Evolutionary conservation across 2,797 vertebrate genomes (phyloP).

Genomic region (Coregonus ussuriensis): DNA sequence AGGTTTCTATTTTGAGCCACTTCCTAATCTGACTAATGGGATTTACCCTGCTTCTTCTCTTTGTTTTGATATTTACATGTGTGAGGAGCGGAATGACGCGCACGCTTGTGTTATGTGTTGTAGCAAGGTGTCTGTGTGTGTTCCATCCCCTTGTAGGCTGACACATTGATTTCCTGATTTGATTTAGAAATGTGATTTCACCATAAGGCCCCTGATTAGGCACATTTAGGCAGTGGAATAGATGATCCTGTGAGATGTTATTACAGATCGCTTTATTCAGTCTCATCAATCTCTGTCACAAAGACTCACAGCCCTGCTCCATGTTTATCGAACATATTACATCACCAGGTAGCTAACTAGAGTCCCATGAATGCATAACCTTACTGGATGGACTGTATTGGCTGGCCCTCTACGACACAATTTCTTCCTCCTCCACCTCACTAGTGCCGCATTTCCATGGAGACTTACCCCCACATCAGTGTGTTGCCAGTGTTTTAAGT

Average conservation of each 20-base stretch:
- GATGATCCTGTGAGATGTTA: conserved; percentile 10
- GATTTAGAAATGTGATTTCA: conserved; percentile 20
- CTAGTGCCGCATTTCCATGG: no score
- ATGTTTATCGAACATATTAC: conserved; percentile 4
- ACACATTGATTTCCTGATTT: conserved; percentile 26
- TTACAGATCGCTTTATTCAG: conserved; percentile 19
- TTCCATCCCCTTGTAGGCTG: neutral
- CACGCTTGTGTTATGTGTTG: neutral
- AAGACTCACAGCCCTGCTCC: neutral
- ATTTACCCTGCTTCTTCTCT: conserved; percentile 57
- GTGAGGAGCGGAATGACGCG: conserved; percentile 8
- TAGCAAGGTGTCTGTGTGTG: neutral
- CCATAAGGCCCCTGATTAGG: neutral
- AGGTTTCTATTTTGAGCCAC: conserved; percentile 72
- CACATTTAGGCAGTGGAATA: neutral
- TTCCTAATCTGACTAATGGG: conserved; percentile 74
- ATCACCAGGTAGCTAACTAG: neutral
- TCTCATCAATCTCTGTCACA: conserved; percentile 13
- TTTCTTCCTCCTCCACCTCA: neutral
- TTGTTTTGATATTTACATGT: conserved; percentile 50
- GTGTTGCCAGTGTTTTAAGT: no score
- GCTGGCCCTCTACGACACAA: conserved; percentile 23
- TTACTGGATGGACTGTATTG: conserved; percentile 19
- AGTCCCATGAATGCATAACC: conserved; percentile 4
- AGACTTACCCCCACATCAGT: no score